Base-by-base conservation (phyloP, 1,140 invertebrate species). In the Sarcophaga peregrina region DNA sequence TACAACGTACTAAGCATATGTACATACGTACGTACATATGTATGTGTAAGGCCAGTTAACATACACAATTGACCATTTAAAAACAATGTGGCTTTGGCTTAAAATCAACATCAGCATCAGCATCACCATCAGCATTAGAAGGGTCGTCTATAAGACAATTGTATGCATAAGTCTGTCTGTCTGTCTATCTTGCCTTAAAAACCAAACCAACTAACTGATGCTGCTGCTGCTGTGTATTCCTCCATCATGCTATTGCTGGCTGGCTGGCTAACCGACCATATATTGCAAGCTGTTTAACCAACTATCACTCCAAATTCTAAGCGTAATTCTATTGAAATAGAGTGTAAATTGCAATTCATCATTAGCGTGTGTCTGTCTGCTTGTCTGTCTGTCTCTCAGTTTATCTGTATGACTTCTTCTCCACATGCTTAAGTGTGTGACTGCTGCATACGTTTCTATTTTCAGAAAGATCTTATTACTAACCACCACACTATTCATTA, bases 301-400 rank as follows among this genome's bases (percentile, higher is more conserved):
- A 76, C 75, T 50, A 78, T 78, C 75, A 78, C 75, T 50, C 75
- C 75, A 50, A 78, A 78, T 78, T 78, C 75, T 78, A 78, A 78
- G 75, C 75, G 75, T 78, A 78, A 78, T 78, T 78, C 75, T 50
- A 50, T 50, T 78, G 75, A 78, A 78, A 78, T 78, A 78, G 75
- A 78, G 75, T 78, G 75, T 78, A 78, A 78, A 78, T 78, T 78
- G n/a, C 20, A 50, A 78, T 78, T 78, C 75, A 78, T 78, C 75
- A 78, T 78, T 78, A 78, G 73, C 15, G 20, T 52, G 25, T 37
- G 25, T 37, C 25, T 37, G 25, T 37, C 25, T 37, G 25, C 4
- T 4, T 37, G 4, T 37, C 25, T 37, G 25, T 4, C 1, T 37
- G 25, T 1, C 25, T n/a, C n/a, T n/a, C n/a, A n/a, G n/a, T n/a